Conservation (phyloP, 2,888 invertebrate genomes). For the Leptinotarsa tumamoca region DNA sequence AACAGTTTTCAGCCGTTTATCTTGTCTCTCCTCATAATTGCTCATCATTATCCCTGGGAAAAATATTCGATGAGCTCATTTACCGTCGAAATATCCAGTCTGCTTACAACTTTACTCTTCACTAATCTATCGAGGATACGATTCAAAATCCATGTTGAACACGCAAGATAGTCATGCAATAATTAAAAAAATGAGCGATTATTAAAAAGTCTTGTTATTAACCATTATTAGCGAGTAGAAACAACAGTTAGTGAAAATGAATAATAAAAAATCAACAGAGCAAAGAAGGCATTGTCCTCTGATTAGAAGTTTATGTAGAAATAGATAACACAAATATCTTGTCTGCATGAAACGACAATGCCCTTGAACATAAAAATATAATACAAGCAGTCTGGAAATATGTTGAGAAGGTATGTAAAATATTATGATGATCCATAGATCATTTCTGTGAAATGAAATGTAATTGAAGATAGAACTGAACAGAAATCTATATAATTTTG, state of each 20-base stretch:
- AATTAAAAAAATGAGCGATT: conserved; percentile 41
- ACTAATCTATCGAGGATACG: conserved; percentile 22
- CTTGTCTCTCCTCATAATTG: too few relatives aligned
- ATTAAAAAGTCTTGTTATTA: conserved; percentile 42
- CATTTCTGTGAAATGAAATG: too few relatives aligned
- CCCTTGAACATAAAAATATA: neutral
- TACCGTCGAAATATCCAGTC: neutral
- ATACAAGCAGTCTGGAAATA: neutral
- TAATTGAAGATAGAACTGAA: too few relatives aligned
- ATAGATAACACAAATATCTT: neutral
- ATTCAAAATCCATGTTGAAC: conserved; percentile 29
- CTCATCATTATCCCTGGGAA: too few relatives aligned
- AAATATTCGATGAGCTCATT: too few relatives aligned
- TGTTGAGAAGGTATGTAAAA: too few relatives aligned
- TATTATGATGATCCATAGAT: too few relatives aligned
- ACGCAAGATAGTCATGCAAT: conserved; percentile 43
- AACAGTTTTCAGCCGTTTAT: too few relatives aligned
- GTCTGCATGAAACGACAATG: neutral
- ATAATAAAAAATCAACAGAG: conserved; percentile 47
- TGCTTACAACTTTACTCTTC: neutral
- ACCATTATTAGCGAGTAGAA: conserved; percentile 39
- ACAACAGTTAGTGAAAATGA: conserved; percentile 46
- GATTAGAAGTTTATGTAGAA: neutral
- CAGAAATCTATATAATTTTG: too few relatives aligned
- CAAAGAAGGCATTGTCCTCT: conserved; percentile 43